Percentiles rank a stretch among this genome's conserved stretches.
Conservation (phyloP, 2,797 vertebrate genomes). For the Clarias laeviceps region DNA sequence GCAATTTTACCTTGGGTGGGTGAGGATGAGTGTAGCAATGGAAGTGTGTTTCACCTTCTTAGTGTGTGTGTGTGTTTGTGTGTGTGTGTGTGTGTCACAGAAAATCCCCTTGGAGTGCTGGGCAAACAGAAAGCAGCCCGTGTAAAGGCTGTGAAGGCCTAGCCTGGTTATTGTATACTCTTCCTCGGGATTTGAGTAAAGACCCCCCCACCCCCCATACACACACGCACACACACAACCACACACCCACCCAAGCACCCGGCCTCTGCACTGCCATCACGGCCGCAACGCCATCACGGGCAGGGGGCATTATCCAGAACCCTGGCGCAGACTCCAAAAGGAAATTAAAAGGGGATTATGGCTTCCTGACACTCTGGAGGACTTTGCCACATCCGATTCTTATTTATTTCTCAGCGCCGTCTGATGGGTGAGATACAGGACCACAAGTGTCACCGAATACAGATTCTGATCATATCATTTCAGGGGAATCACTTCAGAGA, state of each 20-base stretch:
- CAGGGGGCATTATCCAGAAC: constrained; percentile 74
- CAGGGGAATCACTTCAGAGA: constrained; percentile 25
- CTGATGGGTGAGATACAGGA: constrained; percentile 28
- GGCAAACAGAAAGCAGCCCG: constrained; percentile 95
- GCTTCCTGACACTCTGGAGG: constrained; percentile 78
- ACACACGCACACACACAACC: background rate
- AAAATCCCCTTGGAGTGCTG: constrained; percentile 98
- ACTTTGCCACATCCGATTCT: constrained; percentile 66
- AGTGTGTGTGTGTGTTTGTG: constrained; percentile 28
- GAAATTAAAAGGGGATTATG: constrained; percentile 97
- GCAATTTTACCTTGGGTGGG: constrained; percentile 70
- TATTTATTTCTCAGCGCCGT: constrained; percentile 68
- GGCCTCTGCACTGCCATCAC: constrained; percentile 79
- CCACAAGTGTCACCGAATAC: background rate
- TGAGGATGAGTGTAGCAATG: constrained; percentile 43
- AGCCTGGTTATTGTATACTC: constrained; percentile 98
- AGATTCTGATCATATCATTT: constrained; percentile 24
- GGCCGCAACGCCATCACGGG: constrained; percentile 85
- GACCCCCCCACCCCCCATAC: constrained; percentile 78
- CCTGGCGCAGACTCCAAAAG: constrained; percentile 90
- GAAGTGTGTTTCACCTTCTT: constrained; percentile 20
- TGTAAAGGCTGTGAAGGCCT: constrained; percentile 73
- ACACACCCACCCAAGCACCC: background rate
- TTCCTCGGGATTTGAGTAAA: constrained; percentile 94
- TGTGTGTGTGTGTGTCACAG: constrained; percentile 49